A percentile compares a stretch with the other conserved stretches of the same genome.
These are phyloP conservation scores for Noctua fimbriata DNA, from an alignment of 2,888 invertebrate genomes.

Conservation along the genomic window DNA sequence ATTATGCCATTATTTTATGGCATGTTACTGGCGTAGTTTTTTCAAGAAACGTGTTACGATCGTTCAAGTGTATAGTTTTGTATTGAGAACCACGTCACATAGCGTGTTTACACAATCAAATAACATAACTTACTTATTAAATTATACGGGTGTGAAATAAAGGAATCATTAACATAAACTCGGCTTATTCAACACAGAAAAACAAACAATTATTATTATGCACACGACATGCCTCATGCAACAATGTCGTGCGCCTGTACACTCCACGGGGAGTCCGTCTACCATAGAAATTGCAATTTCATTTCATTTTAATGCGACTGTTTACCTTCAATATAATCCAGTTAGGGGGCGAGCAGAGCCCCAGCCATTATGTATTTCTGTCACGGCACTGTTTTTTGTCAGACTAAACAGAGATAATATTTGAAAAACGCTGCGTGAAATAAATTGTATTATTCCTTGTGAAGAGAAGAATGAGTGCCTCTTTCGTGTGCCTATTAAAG, in stretches of 20 bases:
- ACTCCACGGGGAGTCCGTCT: slow-evolving; percentile 70
- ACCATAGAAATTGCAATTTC: slow-evolving; percentile 85
- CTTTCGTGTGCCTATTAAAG: not conserved
- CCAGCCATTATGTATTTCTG: slow-evolving; percentile 71
- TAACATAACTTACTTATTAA: slow-evolving; percentile 10
- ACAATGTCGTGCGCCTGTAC: slow-evolving; percentile 69
- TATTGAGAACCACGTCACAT: not conserved
- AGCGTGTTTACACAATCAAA: slow-evolving; percentile 23
- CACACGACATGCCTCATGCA: slow-evolving; percentile 19
- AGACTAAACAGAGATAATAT: slow-evolving; percentile 56
- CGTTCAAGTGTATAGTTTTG: not conserved
- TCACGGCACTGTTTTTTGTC: slow-evolving; percentile 66
- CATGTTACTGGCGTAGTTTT: not conserved
- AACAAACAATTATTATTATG: slow-evolving; percentile 20
- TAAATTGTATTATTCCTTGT: slow-evolving; percentile 40
- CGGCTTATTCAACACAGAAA: slow-evolving; percentile 11
- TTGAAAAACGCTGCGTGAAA: slow-evolving; percentile 48
- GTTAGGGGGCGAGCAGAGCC: slow-evolving; percentile 72
- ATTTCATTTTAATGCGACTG: slow-evolving; percentile 87
- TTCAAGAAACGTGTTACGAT: not conserved
- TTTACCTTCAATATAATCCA: slow-evolving; percentile 86
- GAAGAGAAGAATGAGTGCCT: not conserved
- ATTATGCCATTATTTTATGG: not conserved
- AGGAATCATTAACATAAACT: slow-evolving; percentile 27
- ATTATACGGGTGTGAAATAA: slow-evolving; percentile 43